Evolutionary conservation across 1,140 invertebrate species (phyloP).

Genomic region (Ceratosolen fusciceps): DNA sequence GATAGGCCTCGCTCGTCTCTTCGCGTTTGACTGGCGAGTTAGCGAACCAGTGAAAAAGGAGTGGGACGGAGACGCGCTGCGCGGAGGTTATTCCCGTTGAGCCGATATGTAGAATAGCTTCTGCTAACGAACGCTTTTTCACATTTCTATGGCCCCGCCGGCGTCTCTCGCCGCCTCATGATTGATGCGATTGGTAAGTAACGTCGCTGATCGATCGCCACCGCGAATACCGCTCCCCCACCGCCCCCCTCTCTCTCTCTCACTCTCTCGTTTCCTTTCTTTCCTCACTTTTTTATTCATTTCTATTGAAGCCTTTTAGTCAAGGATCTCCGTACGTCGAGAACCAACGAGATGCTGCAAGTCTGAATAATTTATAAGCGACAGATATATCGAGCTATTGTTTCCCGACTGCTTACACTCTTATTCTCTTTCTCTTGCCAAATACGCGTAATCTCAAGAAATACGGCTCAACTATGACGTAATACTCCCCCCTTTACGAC

Average conservation of each 20-base stretch:
- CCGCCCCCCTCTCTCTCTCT: neutral
- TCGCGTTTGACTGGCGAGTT: constrained; percentile 35
- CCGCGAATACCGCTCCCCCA: neutral
- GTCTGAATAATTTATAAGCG: too few species aligned
- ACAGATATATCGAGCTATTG: neutral
- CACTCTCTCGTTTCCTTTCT: neutral
- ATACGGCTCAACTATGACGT: too few species aligned
- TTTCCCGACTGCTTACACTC: neutral
- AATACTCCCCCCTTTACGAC: too few species aligned
- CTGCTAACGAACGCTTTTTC: constrained; percentile 9
- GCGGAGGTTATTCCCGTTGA: constrained; percentile 18
- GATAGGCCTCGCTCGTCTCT: constrained; percentile 15
- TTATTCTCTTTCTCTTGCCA: neutral
- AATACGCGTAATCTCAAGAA: too few species aligned
- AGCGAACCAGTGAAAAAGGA: constrained; percentile 30
- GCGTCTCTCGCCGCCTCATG: neutral
- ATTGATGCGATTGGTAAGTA: constrained; percentile 21
- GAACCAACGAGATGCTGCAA: too few species aligned
- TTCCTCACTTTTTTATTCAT: neutral
- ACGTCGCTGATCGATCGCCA: neutral
- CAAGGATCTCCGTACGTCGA: too few species aligned
- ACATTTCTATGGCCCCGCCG: neutral
- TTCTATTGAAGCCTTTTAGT: too few species aligned
- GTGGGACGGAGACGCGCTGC: neutral
- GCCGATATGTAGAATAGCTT: neutral